A percentile compares a stretch with the other conserved stretches of the same genome.
These are phyloP conservation scores for Cirrhinus molitorella DNA, from an alignment of 2,797 vertebrate species.

Conservation along the genomic window DNA sequence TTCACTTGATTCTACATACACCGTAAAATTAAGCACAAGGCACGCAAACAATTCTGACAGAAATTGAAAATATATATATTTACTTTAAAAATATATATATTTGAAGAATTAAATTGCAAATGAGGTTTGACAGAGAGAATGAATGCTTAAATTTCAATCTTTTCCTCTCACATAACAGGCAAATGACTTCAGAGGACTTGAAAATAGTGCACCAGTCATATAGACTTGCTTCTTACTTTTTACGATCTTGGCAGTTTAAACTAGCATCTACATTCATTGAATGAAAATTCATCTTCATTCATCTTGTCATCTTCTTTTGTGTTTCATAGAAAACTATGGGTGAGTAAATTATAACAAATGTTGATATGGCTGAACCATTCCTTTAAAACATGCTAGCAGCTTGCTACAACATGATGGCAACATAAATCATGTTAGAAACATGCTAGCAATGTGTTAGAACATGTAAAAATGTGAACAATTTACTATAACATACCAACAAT, in stretches of 20 bases:
- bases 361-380: background rate
- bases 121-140: background rate
- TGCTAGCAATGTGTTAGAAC: too few species aligned
- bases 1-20: background rate
- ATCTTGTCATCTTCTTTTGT: background rate
- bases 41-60: background rate
- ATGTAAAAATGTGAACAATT: too few species aligned
- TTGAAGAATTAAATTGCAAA: background rate
- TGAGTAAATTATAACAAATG: background rate
- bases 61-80: background rate
- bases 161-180: background rate
- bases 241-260: background rate
- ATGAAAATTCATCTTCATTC: background rate
- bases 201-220: background rate
- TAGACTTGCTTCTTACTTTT: background rate
- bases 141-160: background rate
- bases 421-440: too few species aligned
- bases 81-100: background rate
- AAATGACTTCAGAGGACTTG: background rate
- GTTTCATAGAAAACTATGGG: background rate
- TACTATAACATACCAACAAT: too few species aligned
- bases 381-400: background rate
- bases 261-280: too few species aligned
- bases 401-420: too few species aligned
- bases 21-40: background rate